phyloP scores from a whole-genome alignment of 1,140 invertebrate genomes.

The Cepaea nemoralis region DNA sequence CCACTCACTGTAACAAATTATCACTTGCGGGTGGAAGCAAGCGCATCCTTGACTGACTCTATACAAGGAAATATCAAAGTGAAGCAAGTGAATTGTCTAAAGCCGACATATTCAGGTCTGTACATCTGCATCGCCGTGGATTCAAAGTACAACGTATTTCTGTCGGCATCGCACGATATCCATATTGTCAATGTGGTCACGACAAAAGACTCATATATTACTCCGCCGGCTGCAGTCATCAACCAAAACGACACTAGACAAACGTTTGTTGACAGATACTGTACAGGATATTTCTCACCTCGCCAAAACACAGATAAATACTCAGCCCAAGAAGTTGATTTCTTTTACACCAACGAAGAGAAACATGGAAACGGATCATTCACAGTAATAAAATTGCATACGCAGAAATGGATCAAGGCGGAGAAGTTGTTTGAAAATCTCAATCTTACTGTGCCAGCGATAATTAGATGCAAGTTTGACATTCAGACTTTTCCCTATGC shows the following conservation, averaged over 20 bases:
- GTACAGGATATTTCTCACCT: neutral
- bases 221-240: neutral
- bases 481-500: neutral
- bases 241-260: neutral
- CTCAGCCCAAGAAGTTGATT: neutral
- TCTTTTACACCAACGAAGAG: neutral
- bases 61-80: neutral
- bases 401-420: neutral
- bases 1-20: neutral
- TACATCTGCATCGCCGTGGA: neutral
- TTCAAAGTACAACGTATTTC: neutral
- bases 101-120: neutral
- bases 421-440: constrained; percentile 2
- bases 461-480: neutral
- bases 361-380: neutral
- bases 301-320: neutral
- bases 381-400: neutral
- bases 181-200: neutral
- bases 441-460: neutral
- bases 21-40: neutral
- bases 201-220: neutral
- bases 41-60: neutral
- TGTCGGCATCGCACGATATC: neutral
- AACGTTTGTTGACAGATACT: neutral
- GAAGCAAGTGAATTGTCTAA: neutral